phyloP scores from a whole-genome alignment of 2,888 invertebrate species.

The Phorcus lineatus region DNA sequence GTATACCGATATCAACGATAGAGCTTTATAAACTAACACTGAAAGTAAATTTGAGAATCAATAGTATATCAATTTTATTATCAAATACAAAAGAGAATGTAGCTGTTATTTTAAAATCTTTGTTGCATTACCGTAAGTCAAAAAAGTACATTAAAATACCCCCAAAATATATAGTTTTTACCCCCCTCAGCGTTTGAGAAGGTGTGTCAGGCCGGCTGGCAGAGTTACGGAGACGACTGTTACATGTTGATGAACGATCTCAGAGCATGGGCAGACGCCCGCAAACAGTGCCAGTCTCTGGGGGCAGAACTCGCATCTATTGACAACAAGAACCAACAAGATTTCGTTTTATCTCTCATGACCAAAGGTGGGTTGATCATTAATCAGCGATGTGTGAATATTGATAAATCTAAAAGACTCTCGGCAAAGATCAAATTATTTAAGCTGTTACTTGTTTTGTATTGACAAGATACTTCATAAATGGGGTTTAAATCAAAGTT shows the following conservation, averaged over 20 bases:
- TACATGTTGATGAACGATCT: slow-evolving; percentile 51
- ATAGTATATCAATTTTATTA: too few relatives aligned
- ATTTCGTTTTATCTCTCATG: slow-evolving; percentile 54
- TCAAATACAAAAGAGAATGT: too few relatives aligned
- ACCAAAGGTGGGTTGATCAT: slow-evolving; percentile 13
- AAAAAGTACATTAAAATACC: background rate
- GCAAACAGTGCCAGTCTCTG: slow-evolving; percentile 45
- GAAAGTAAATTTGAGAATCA: too few relatives aligned
- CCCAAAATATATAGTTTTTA: too few relatives aligned
- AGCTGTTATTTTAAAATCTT: too few relatives aligned
- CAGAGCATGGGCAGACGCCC: slow-evolving; percentile 50
- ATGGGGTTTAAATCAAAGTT: too few relatives aligned
- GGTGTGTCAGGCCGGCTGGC: slow-evolving; percentile 58
- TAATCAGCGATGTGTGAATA: background rate
- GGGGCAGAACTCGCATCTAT: slow-evolving; percentile 58
- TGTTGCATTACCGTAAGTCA: too few relatives aligned
- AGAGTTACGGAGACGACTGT: slow-evolving; percentile 51
- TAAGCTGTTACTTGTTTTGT: too few relatives aligned
- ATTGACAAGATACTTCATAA: too few relatives aligned
- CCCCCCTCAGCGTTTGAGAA: slow-evolving; percentile 45
- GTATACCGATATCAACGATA: too few relatives aligned
- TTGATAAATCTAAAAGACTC: too few relatives aligned
- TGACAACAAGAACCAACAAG: slow-evolving; percentile 54
- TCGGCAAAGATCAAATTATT: background rate
- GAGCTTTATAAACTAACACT: too few relatives aligned